Evolutionary conservation across 23 tunicate species (phyloP), one percentile per base, ranked within the genome.

Genomic region (Halocynthia roretzi): DNA sequence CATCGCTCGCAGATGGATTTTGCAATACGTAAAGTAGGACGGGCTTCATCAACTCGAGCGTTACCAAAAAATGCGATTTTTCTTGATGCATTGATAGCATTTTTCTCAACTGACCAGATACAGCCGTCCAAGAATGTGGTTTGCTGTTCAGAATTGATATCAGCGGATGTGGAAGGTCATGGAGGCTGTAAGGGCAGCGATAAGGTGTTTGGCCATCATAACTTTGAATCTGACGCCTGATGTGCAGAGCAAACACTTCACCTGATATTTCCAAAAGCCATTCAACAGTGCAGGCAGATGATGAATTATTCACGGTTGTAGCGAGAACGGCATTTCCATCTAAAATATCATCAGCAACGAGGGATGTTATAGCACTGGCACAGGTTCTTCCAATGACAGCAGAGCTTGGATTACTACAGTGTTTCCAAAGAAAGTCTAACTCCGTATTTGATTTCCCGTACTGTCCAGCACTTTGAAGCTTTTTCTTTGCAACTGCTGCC

Each of bases 121-220:
- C 72, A 15, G 17, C 21, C 7, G 6, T 65, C 82, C 83, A 82
- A 11, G 86, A 67, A 57, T 77, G 64, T 8, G 93, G 79, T 20
- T 49, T 56, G 20, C 79, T 65, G 7, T 51, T 70, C 51, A 82
- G 8, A n/a, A 87, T 82, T n/a, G 85, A 87, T 56, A 87, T 76
- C 54, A 87, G 72, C 17, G 93, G 93, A 71, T 87, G 93, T 20
- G 93, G 86, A 8, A 64, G 82, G 7, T 19, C 50, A 40, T 68
- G 71, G 7, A 81, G 68, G 51, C 82, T 65, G 65, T 77, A 87
- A 7, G 83, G 76, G 49, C 71, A 50, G 2, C 64, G 10, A 53
- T 54, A 67, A 21, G 6, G 19, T 8, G 17, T 6, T 31, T 61
- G 31, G 6, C 78, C 49, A 48, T 77, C 19, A 8, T 10, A 5